Base-by-base conservation (phyloP, 2,888 invertebrate species). In the Lasioglossum calceatum region DNA sequence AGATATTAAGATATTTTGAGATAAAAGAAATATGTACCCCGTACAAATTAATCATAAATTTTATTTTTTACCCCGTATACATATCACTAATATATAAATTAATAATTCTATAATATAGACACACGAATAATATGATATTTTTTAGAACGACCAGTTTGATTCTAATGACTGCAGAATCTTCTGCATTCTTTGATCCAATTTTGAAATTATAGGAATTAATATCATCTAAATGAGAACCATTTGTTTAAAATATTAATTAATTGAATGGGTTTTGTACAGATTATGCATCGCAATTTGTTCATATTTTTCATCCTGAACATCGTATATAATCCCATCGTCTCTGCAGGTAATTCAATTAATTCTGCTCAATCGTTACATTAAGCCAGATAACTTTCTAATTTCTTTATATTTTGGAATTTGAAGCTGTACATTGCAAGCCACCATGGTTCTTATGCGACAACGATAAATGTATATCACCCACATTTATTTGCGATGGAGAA, bases 401-500 rank as follows among this genome's bases (percentile, higher is more conserved):
- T 36, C 36, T 72, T 23, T 5, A 36, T 36, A 47, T 23, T n/a
- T 39, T 36, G 0, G 5, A 36, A 42, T 72, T 67, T 16, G 5
- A 73, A 80, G 85, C 44, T 61, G n/a, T 72, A 32, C 32, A n/a
- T 54, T 92, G 92, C 54, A 23, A n/a, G 4, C 47, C 39, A 42
- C 89, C 93, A 85, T 93, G 96, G 95, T 95, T 96, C 94, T 88
- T 91, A 87, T 96, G 96, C 91, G 91, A 91, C 10, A 96, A 96
- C 89, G 0, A 47, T 47, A 95, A 95, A 80, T 97, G 97, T 87
- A 94, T 97, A 61, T 96, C 96, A 70, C 89, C 87, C 0, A 87
- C 87, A 2, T 93, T 96, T 8, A 93, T 95, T 1, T 97, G 97
- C 93, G 96, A 97, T 93, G 95, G 95, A 0, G 93, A 95, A 47